Evolutionary conservation across 2,113 vertebrate genomes (phyloP).

Genomic region (Cinclus mexicanus): DNA sequence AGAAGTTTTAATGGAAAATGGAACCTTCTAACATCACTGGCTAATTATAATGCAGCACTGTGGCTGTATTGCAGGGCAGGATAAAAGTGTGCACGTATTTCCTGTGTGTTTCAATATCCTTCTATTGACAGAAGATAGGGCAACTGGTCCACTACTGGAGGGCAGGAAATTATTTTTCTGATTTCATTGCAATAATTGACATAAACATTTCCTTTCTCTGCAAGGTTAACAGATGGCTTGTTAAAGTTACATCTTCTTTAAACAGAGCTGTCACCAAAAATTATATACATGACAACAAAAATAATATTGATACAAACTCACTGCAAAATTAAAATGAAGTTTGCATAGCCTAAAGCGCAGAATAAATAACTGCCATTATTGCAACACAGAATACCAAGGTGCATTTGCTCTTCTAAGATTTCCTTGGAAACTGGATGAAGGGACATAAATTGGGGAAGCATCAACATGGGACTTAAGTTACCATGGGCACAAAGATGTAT

Average conservation of each 20-base stretch:
- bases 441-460: not conserved
- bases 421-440: not conserved
- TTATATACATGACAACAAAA: conserved; percentile 26
- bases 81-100: conserved; percentile 50
- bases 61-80: not conserved
- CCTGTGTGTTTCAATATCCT: conserved; percentile 82
- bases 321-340: conserved; percentile 37
- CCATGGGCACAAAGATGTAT: not conserved
- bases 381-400: not conserved
- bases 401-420: not conserved
- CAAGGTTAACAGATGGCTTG: conserved; percentile 74
- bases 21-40: conserved; percentile 63
- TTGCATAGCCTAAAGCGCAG: conserved; percentile 23
- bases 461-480: not conserved
- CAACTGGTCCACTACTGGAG: conserved; percentile 52
- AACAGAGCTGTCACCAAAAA: conserved; percentile 54
- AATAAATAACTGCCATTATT: conserved; percentile 2
- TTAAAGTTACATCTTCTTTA: conserved; percentile 57
- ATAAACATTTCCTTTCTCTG: conserved; percentile 70
- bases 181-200: conserved; percentile 81
- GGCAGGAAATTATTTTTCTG: conserved; percentile 86
- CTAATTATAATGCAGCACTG: conserved; percentile 49
- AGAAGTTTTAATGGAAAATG: conserved; percentile 25
- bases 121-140: conserved; percentile 90
- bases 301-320: conserved; percentile 72